Conservation (phyloP, 2,888 invertebrate genomes). For the Philaethria dido region DNA sequence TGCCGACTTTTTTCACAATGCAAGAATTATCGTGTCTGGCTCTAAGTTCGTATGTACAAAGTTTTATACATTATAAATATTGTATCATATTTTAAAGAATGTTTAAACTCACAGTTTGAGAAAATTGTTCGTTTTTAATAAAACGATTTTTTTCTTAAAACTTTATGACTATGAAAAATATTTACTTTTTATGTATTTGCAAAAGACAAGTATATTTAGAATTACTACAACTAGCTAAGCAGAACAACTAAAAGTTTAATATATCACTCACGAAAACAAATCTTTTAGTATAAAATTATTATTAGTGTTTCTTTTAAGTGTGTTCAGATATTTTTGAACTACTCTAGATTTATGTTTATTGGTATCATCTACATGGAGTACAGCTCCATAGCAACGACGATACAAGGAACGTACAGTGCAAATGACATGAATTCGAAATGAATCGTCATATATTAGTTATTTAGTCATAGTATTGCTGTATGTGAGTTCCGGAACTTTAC, state of each 20-base stretch:
- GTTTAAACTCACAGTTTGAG: not conserved
- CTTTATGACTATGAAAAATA: not conserved
- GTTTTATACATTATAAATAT: constrained; percentile 14
- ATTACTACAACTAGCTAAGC: not conserved
- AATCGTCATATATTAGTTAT: constrained; percentile 6
- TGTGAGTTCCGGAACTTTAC: constrained; percentile 10
- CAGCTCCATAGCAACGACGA: not conserved
- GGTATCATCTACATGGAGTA: not conserved
- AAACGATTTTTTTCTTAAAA: not conserved
- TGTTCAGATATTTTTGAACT: not conserved
- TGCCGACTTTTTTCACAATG: constrained; percentile 45
- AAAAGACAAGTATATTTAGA: too few species aligned
- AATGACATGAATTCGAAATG: constrained; percentile 20
- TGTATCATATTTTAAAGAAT: not conserved
- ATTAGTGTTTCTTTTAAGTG: not conserved
- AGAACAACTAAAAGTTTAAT: too few species aligned
- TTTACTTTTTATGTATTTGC: not conserved
- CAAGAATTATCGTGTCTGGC: constrained; percentile 40
- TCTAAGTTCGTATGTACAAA: constrained; percentile 23
- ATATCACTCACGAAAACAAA: not conserved
- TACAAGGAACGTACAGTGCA: constrained; percentile 4
- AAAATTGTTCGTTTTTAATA: too few species aligned
- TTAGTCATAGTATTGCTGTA: constrained; percentile 1
- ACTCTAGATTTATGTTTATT: not conserved
- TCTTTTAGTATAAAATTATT: not conserved